Base-by-base conservation (phyloP, 1,140 invertebrate species). In the Drosophila parvula region DNA sequence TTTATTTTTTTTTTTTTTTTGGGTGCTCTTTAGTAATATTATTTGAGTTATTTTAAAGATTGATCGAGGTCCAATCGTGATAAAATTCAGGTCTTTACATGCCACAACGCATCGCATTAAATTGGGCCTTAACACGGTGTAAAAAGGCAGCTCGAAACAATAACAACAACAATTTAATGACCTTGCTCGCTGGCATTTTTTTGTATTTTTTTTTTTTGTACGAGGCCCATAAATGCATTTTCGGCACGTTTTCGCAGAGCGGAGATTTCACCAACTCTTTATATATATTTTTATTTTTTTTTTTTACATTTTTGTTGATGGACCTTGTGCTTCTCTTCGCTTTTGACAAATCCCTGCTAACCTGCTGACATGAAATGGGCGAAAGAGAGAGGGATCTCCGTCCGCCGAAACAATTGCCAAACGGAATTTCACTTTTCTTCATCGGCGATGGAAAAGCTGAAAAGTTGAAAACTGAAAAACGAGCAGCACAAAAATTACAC, bases 351-450 rank as follows among this genome's bases (percentile, higher is more conserved):
- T 86, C 83, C 83, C 82, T 86, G 82, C 82, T 86, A 88, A 88
- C 82, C 83, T 57, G 82, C 79, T 88, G 82, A 86, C 83, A 82
- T 85, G 83, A 73, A 71, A 71, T 59, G 70, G 62, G 44, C 36
- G 63, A 57, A 55, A 70, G 57, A 56, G 61, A 47, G 44, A 63
- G 50, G 41, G 12, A 34, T 48, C n/a, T n/a, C n/a, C n/a, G n/a
- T n/a, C n/a, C 44, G 53, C 32, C 50, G 40, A 75, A 58, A 68
- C 63, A 77, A 77, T 59, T 77, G 51, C 47, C 55, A 44, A 65
- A 51, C 67, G 79, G 55, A 86, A 85, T 85, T 85, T 85, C 82
- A 85, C 82, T 85, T 85, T 85, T 86, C 79, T 68, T 73, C 59
- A 28, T 48, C 27, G 27, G 47, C 45, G 47, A 59, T 71, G 82